These are phyloP conservation scores for Coccyzus lansbergi DNA, from an alignment of 2,797 vertebrate species.

Conservation along the genomic window DNA sequence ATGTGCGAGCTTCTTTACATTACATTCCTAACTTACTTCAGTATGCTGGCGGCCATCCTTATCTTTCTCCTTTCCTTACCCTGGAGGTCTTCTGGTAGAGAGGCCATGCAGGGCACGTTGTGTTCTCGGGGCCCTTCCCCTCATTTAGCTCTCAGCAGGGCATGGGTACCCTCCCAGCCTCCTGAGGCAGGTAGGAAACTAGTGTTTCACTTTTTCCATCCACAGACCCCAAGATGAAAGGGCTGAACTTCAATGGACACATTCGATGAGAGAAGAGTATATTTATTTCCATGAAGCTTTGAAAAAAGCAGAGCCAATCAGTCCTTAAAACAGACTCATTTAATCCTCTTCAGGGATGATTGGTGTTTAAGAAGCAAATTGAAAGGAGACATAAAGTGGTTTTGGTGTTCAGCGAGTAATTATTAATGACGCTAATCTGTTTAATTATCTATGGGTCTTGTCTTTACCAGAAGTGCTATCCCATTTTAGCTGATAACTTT, in stretches of 20 bases:
- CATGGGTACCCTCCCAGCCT: not conserved
- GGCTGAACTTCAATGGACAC: not conserved
- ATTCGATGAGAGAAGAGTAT: fast-evolving
- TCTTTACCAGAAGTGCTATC: not conserved
- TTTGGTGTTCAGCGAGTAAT: not conserved
- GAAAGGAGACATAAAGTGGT: not conserved
- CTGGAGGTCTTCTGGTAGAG: not conserved
- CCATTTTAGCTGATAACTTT: slow-evolving; percentile 35
- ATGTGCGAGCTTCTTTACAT: not conserved
- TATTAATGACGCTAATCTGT: slow-evolving; percentile 1
- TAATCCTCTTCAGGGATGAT: slow-evolving; percentile 37
- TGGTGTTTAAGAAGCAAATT: not conserved
- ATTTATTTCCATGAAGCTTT: not conserved
- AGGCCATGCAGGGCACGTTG: fast-evolving
- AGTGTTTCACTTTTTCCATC: not conserved
- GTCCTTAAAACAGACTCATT: slow-evolving; percentile 3
- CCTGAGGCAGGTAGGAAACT: not conserved
- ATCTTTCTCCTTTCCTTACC: not conserved
- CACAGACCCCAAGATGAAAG: not conserved
- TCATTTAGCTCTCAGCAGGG: not conserved
- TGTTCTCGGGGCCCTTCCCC: not conserved
- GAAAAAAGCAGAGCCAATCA: not conserved
- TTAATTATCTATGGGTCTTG: slow-evolving; percentile 24
- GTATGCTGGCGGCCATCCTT: not conserved
- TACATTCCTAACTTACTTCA: not conserved